A percentile compares a stretch with the other conserved stretches of the same genome.
These are phyloP conservation scores for Eueides isabella DNA, from an alignment of 1,140 invertebrate genomes.

Conservation along the genomic window DNA sequence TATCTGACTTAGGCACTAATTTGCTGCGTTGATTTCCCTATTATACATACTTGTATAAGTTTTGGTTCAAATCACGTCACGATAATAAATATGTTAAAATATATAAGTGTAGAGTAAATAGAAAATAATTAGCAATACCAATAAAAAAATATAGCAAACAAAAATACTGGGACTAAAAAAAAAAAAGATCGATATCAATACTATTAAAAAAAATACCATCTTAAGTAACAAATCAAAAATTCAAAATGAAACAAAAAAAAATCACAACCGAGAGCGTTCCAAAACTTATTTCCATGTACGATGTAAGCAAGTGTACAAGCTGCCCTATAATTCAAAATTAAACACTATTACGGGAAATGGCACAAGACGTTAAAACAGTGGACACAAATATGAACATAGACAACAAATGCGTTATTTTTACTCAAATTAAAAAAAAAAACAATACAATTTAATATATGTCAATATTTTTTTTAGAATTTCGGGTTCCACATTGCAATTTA, in stretches of 20 bases:
- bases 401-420: not conserved
- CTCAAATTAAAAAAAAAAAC: not conserved
- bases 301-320: constrained; percentile 31
- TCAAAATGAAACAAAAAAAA: constrained; percentile 27
- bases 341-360: constrained; percentile 35
- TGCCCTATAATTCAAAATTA: constrained; percentile 25
- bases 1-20: constrained; percentile 45
- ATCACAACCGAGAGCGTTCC: constrained; percentile 36
- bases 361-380: constrained; percentile 29
- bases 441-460: not conserved
- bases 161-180: not conserved
- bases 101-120: not conserved
- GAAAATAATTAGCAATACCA: not conserved
- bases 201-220: constrained; percentile 4
- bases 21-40: constrained; percentile 38
- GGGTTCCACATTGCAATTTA: not conserved
- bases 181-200: not conserved
- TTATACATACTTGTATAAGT: constrained; percentile 18
- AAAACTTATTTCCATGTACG: constrained; percentile 30
- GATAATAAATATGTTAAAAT: not conserved
- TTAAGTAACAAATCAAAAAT: constrained; percentile 27
- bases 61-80: constrained; percentile 26
- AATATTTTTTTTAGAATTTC: not conserved
- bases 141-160: not conserved
- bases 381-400: not conserved